Evolutionary conservation across 2,113 vertebrate genomes (phyloP), one percentile per base, ranked within the genome.

Genomic region (Menidia beryllina): DNA sequence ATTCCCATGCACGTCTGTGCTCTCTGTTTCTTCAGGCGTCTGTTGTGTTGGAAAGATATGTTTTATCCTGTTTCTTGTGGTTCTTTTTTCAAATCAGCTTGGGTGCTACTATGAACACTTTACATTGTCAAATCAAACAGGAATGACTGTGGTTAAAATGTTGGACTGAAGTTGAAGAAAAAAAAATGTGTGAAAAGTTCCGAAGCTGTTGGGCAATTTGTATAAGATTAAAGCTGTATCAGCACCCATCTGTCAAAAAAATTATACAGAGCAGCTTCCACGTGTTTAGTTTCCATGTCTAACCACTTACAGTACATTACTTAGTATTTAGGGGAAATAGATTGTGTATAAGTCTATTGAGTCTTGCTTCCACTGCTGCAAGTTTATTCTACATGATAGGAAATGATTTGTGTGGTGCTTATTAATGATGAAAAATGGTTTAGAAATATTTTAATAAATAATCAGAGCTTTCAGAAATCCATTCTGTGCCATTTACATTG

Each of bases 371-470:
- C 55, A 73, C 59, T 78, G 61, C 67, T 76, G 57, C 69, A 79
- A 69, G 67, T 60, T 68, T 64, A 54, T 63, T 74, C 52, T 65
- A 69, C 86, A 24, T 62, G 53, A 67, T 56, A 45, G 34, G n/a
- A 67, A 71, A 70, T 27, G 54, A 66, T 79, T 78, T 83, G 76
- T 80, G 56, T 58, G 74, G 79, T 77, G 68, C 83, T 86, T 80
- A 90, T 82, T 82, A 77, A 88, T 88, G 51, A 82, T 78, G 54
- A 71, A 87, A 70, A 87, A 89, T 87, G 69, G 86, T 88, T 89
- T 74, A 84, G 87, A 68, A 74, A 72, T 79, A 84, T 86, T 89
- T 84, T 72, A 88, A 82, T 88, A 85, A 86, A 90, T 86, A 86
- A 91, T 89, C 52, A 65, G 86, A 81, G 43, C 36, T 53, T 86